Conservation (phyloP, 2,888 invertebrate genomes). For the Drosophila neotestacea region DNA sequence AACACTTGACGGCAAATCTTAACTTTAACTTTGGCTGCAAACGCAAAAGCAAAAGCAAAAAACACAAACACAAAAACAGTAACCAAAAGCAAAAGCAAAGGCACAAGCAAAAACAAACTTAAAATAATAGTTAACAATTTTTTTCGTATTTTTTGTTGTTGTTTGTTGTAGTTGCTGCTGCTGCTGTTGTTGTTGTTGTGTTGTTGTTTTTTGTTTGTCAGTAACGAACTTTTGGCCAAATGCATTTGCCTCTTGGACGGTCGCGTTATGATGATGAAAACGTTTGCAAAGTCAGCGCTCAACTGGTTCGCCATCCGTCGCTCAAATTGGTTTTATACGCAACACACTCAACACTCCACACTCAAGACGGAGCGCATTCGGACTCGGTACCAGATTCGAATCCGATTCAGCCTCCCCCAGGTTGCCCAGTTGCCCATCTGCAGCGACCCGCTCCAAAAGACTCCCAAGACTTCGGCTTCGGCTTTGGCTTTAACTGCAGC, state of each 20-base stretch:
- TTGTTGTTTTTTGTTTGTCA: constrained; percentile 8
- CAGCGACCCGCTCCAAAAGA: not conserved
- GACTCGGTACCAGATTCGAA: constrained; percentile 13
- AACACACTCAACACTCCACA: constrained; percentile 32
- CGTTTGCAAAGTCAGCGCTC: constrained; percentile 78
- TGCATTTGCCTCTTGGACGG: constrained; percentile 61
- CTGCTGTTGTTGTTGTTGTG: constrained; percentile 17
- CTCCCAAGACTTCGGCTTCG: constrained; percentile 12
- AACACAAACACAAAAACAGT: not conserved
- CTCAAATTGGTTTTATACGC: constrained; percentile 78
- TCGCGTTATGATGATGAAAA: constrained; percentile 54
- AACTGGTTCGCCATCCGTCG: constrained; percentile 72
- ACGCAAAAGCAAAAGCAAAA: constrained; percentile 21
- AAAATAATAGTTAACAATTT: constrained; percentile 12
- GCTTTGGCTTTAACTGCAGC: constrained; percentile 17
- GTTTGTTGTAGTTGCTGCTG: not conserved
- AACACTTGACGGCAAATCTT: constrained; percentile 70
- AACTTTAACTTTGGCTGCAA: constrained; percentile 41
- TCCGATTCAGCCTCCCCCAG: constrained; percentile 4
- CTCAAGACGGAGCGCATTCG: constrained; percentile 24
- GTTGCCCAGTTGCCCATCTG: constrained; percentile 23
- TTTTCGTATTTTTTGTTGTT: constrained; percentile 16
- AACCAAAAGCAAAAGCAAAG: constrained; percentile 20
- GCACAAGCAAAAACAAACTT: constrained; percentile 13
- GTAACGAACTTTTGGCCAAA: constrained; percentile 60